These are phyloP conservation scores for Ormyrus thymus DNA, from an alignment of 2,888 invertebrate genomes.

Conservation along the genomic window DNA sequence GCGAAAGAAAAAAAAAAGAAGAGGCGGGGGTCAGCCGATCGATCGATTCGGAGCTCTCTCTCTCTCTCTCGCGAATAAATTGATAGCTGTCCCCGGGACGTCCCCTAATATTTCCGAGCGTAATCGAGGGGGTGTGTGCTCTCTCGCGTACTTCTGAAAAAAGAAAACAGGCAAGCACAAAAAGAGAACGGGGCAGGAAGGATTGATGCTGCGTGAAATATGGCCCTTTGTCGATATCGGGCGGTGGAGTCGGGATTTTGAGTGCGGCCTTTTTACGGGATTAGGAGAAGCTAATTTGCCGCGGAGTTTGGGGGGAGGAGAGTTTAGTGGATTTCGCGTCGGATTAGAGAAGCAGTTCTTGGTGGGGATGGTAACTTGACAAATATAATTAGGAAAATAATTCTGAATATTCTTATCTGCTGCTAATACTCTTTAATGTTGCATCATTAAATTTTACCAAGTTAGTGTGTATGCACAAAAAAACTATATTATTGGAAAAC, in stretches of 20 bases:
- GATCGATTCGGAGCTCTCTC: conserved; percentile 48
- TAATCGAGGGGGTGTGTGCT: conserved; percentile 73
- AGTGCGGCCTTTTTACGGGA: too few relatives aligned
- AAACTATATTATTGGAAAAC: too few relatives aligned
- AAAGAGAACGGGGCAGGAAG: not conserved
- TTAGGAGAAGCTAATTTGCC: too few relatives aligned
- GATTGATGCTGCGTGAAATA: too few relatives aligned
- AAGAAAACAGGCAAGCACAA: conserved; percentile 19
- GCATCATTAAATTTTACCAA: too few relatives aligned
- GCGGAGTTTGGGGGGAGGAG: not conserved
- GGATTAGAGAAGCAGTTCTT: not conserved
- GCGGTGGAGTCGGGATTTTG: too few relatives aligned
- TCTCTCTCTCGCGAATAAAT: conserved; percentile 68
- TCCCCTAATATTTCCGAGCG: conserved; percentile 76
- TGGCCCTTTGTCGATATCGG: too few relatives aligned
- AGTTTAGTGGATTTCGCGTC: not conserved
- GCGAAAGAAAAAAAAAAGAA: conserved; percentile 17
- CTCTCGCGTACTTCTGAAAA: conserved; percentile 55
- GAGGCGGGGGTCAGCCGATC: conserved; percentile 58
- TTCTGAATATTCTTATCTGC: too few relatives aligned
- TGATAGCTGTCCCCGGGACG: conserved; percentile 75
- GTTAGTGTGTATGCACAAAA: too few relatives aligned
- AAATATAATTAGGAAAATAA: too few relatives aligned
- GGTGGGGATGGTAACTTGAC: too few relatives aligned
- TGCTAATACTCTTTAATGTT: too few relatives aligned